A percentile compares a stretch with the other conserved stretches of the same genome.
These are phyloP conservation scores for Lysandra coridon DNA, from an alignment of 2,888 invertebrate species.

Conservation along the genomic window DNA sequence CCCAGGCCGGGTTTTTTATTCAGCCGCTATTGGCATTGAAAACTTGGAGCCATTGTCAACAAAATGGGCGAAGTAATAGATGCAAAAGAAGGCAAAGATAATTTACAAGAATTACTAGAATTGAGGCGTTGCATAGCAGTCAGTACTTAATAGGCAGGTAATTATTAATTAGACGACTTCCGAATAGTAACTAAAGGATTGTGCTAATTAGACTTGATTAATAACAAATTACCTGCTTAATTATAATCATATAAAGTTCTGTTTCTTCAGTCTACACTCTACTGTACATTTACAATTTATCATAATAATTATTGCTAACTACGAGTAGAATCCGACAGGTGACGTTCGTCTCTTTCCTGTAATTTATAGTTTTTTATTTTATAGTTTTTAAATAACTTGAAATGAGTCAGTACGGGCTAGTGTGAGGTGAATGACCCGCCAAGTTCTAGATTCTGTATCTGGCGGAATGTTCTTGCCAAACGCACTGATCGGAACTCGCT, in stretches of 20 bases:
- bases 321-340: not conserved
- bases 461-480: conserved; percentile 73
- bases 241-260: no score
- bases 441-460: conserved; percentile 61
- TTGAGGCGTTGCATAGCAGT: not conserved
- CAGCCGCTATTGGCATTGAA: conserved; percentile 21
- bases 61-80: not conserved
- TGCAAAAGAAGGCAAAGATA: conserved; percentile 5
- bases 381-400: conserved; percentile 12
- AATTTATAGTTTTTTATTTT: not conserved
- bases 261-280: no score
- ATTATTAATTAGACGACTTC: not conserved
- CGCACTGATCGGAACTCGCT: conserved; percentile 66
- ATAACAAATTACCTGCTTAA: not conserved
- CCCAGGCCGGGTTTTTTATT: conserved; percentile 31
- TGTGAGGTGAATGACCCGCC: conserved; percentile 62
- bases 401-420: conserved; percentile 19
- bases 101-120: not conserved
- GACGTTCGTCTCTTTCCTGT: not conserved
- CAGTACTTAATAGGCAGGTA: not conserved
- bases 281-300: not conserved
- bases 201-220: not conserved
- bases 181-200: not conserved
- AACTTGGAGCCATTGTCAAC: not conserved
- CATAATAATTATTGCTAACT: not conserved